phyloP scores from a whole-genome alignment of 2,797 vertebrate species.

The Todus mexicanus region DNA sequence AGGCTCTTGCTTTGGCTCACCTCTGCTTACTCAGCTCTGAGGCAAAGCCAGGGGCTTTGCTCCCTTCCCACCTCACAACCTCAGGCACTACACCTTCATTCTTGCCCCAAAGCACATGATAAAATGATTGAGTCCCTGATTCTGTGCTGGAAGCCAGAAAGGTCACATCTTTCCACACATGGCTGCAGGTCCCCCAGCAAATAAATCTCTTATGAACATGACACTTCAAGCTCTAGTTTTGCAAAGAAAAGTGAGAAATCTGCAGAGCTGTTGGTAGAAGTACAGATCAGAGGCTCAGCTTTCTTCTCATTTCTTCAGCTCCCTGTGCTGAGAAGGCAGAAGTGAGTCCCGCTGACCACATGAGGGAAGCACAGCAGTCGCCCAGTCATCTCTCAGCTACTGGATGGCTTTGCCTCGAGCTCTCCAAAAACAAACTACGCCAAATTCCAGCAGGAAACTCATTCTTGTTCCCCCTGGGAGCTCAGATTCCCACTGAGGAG shows the following conservation, averaged over 20 bases:
- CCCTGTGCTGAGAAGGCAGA: neutral
- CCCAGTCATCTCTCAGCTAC: neutral
- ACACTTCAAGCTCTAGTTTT: neutral
- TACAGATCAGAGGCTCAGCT: neutral
- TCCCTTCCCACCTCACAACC: neutral
- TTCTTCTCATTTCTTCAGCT: neutral
- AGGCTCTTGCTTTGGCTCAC: neutral
- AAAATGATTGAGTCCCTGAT: neutral
- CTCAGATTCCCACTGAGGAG: neutral
- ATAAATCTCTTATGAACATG: rapidly evolving
- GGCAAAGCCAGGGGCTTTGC: neutral
- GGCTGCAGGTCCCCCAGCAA: neutral
- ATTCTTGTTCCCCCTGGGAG: neutral
- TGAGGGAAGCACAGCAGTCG: neutral
- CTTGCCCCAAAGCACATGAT: neutral
- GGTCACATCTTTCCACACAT: neutral
- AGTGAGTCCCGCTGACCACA: neutral
- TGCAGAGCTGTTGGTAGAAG: neutral
- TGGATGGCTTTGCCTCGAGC: neutral
- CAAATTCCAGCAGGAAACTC: neutral
- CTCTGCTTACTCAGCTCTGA: neutral
- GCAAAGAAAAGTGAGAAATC: neutral
- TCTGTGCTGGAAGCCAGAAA: neutral
- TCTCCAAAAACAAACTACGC: neutral
- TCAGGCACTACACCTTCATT: neutral